Percentiles rank a stretch among this genome's conserved stretches.
Evolutionary conservation across 2,113 vertebrate genomes (phyloP).

Genomic region (Hydropotes inermis): DNA sequence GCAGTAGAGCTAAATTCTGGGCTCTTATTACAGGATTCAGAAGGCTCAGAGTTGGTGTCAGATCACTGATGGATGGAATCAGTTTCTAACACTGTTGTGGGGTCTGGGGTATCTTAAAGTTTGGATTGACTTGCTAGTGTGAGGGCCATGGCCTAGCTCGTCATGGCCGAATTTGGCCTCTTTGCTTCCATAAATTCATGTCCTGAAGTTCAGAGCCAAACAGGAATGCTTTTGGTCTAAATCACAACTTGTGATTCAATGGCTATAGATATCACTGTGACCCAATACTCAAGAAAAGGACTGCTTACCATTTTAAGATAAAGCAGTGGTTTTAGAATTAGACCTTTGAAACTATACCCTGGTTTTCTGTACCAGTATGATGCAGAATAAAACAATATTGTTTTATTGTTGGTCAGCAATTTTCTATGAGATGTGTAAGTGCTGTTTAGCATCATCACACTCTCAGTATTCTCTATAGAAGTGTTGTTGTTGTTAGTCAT

Average conservation of each 20-base stretch:
- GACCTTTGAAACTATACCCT: not conserved
- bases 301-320: slow-evolving; percentile 35
- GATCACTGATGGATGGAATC: not conserved
- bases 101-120: not conserved
- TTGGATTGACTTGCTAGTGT: not conserved
- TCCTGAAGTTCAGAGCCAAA: slow-evolving; percentile 19
- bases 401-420: not conserved
- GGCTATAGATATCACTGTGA: not conserved
- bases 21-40: not conserved
- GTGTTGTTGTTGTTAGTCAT: not conserved
- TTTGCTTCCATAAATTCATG: not conserved
- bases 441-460: not conserved
- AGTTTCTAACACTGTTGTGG: not conserved
- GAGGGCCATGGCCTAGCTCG: not conserved
- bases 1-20: not conserved
- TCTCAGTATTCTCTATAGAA: not conserved
- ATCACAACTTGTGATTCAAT: not conserved
- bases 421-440: slow-evolving; percentile 3
- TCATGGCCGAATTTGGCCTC: not conserved
- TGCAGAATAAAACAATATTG: not conserved
- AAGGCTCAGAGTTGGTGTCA: not conserved
- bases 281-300: slow-evolving; percentile 12
- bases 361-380: not conserved
- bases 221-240: not conserved
- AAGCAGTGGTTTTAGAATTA: slow-evolving; percentile 15